These are phyloP conservation scores for Siderastrea radians DNA, from an alignment of 92 coral and sea anemone species.

Conservation along the genomic window DNA sequence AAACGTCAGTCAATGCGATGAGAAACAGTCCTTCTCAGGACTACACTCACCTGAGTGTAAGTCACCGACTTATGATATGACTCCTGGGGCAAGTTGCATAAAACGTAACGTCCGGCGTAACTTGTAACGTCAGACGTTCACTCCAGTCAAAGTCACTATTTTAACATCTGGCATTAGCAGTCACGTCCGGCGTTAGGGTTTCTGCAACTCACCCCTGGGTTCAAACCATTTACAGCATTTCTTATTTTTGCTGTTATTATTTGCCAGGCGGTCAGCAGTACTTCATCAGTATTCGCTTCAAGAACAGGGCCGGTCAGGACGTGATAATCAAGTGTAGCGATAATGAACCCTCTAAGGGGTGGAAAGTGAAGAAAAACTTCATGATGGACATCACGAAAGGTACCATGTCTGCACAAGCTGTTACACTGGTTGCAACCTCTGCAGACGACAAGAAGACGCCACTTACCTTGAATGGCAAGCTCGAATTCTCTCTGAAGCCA, in stretches of 20 bases:
- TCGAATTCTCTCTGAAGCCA: slow-evolving; percentile 19
- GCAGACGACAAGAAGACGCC: slow-evolving; percentile 45
- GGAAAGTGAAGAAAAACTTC: slow-evolving; percentile 74
- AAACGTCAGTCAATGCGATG: too few relatives aligned
- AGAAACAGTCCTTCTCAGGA: too few relatives aligned
- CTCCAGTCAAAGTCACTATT: too few relatives aligned
- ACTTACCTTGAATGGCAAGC: slow-evolving; percentile 62
- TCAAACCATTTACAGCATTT: too few relatives aligned
- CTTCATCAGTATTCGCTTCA: slow-evolving; percentile 62
- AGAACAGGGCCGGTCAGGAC: slow-evolving; percentile 76
- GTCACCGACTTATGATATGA: too few relatives aligned
- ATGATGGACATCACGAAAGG: slow-evolving; percentile 81
- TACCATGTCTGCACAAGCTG: slow-evolving; percentile 66
- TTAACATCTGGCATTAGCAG: too few relatives aligned
- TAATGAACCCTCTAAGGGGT: slow-evolving; percentile 54
- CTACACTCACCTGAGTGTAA: too few relatives aligned
- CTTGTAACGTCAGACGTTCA: too few relatives aligned
- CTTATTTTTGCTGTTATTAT: not conserved
- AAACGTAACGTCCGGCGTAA: too few relatives aligned
- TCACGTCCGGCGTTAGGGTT: too few relatives aligned
- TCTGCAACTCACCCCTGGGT: too few relatives aligned
- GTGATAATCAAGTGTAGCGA: slow-evolving; percentile 61
- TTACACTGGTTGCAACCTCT: slow-evolving; percentile 61
- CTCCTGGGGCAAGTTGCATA: too few relatives aligned
- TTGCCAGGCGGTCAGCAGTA: slow-evolving; percentile 62